Conservation (phyloP, 2,113 vertebrate species). For the Malurus alboscapulatus region DNA sequence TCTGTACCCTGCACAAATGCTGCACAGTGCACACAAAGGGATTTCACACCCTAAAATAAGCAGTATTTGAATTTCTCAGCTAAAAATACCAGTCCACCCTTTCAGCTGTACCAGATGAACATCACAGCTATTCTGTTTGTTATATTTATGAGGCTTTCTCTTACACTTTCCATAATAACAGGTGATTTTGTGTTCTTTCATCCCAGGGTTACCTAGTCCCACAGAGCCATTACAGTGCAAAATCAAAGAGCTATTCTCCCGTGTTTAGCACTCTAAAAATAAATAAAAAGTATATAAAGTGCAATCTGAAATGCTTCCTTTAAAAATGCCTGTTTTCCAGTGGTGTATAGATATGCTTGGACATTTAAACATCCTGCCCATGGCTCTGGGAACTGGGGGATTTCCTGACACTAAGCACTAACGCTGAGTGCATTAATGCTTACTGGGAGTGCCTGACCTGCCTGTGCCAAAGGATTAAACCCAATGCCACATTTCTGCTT, state of each 20-base stretch:
- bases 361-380: neutral
- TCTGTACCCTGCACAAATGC: neutral
- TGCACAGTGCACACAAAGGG: neutral
- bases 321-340: neutral
- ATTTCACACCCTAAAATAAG: neutral
- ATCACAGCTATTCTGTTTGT: neutral
- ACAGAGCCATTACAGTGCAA: neutral
- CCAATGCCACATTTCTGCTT: constrained; percentile 43
- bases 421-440: neutral
- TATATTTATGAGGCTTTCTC: neutral
- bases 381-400: neutral
- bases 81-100: neutral
- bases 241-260: neutral
- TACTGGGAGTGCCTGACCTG: constrained; percentile 25
- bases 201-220: neutral
- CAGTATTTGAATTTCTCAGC: neutral
- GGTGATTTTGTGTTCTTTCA: neutral
- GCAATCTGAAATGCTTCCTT: neutral
- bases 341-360: neutral
- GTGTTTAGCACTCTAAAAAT: neutral
- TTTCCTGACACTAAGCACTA: constrained; percentile 46
- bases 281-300: neutral
- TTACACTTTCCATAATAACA: neutral
- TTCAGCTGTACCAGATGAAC: neutral
- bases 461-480: constrained; percentile 42